Evolutionary conservation across 2,888 invertebrate species (phyloP).

Genomic region (Drosophila stalkeri): DNA sequence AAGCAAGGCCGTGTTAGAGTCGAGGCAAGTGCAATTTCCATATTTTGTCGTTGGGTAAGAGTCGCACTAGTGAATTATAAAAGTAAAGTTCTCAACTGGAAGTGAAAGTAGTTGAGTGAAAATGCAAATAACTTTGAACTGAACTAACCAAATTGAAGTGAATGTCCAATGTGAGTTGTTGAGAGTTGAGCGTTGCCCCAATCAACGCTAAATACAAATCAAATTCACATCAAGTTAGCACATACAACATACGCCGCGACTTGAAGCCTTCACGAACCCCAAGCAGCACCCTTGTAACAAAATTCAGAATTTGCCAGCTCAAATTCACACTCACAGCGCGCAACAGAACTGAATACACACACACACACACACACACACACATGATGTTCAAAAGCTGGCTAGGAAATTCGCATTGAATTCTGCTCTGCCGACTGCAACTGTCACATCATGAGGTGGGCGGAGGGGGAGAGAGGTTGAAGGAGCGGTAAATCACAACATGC

Average conservation of each 20-base stretch:
- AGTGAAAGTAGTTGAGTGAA: constrained; percentile 51
- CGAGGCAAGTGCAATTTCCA: constrained; percentile 67
- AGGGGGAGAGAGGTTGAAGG: too few relatives aligned
- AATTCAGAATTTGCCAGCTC: constrained; percentile 57
- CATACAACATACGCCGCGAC: constrained; percentile 14
- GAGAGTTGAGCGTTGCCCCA: constrained; percentile 26
- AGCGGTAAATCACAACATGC: constrained; percentile 74
- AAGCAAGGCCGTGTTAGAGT: constrained; percentile 27
- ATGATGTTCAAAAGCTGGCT: constrained; percentile 24
- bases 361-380: constrained; percentile 40
- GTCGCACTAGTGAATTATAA: constrained; percentile 49
- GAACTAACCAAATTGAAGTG: constrained; percentile 33
- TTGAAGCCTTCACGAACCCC: constrained; percentile 6
- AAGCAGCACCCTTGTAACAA: constrained; percentile 34
- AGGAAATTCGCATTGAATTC: constrained; percentile 41
- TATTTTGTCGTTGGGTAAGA: constrained; percentile 56
- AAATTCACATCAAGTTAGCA: constrained; percentile 51
- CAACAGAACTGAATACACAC: constrained; percentile 20
- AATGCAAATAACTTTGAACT: constrained; percentile 46
- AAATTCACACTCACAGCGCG: constrained; percentile 40
- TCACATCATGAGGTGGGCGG: constrained; percentile 32
- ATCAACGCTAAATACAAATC: constrained; percentile 61
- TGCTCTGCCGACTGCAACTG: constrained; percentile 57
- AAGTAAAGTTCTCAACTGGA: constrained; percentile 44
- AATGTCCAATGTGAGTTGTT: constrained; percentile 21